A percentile compares a stretch with the other conserved stretches of the same genome.
These are phyloP conservation scores for Sinotaia quadrata DNA, from an alignment of 2,888 invertebrate species.

Conservation along the genomic window DNA sequence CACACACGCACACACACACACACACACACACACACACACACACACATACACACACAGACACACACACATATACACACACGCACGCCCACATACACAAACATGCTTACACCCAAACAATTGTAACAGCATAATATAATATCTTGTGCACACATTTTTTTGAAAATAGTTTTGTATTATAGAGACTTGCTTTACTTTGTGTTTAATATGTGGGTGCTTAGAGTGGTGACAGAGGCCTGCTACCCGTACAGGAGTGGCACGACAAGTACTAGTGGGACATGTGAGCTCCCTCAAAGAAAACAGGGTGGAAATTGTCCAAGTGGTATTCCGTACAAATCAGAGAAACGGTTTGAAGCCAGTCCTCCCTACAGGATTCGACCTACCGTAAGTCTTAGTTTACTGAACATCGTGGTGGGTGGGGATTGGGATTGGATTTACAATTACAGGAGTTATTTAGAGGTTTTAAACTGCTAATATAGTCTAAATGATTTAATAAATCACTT, in stretches of 20 bases:
- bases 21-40: neutral
- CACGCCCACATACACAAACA: neutral
- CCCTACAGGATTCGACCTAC: conserved; percentile 71
- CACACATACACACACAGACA: neutral
- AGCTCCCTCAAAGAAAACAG: conserved; percentile 70
- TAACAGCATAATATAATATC: no score
- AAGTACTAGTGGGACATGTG: conserved; percentile 79
- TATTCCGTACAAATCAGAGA: conserved; percentile 47
- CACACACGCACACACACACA: neutral
- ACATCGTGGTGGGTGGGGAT: no score
- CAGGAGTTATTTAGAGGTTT: no score
- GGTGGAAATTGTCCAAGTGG: conserved; percentile 66
- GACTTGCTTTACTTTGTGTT: no score
- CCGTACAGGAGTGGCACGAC: conserved; percentile 79
- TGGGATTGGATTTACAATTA: no score
- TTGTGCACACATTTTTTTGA: no score
- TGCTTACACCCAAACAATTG: no score
- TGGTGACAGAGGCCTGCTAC: conserved; percentile 87
- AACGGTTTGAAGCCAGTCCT: conserved; percentile 72
- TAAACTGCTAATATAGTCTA: no score
- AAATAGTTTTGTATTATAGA: no score
- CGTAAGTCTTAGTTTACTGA: no score
- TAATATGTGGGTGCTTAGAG: no score
- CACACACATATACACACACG: neutral
- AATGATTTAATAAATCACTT: no score